Base-by-base conservation (phyloP, 2,113 vertebrate species). In the Shinisaurus crocodilurus region DNA sequence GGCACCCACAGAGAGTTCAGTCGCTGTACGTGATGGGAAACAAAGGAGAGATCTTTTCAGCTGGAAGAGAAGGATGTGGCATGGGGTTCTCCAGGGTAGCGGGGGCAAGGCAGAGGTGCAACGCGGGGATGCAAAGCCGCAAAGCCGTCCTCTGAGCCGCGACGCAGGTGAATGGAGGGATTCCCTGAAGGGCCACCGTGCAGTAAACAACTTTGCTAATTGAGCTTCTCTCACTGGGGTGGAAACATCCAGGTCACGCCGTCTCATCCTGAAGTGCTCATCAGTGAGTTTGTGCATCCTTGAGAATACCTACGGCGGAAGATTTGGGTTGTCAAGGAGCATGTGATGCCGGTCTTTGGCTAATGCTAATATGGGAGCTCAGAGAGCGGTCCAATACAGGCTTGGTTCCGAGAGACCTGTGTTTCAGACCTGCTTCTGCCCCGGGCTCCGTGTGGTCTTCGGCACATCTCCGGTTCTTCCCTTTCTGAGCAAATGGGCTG, bases 171-270 rank as follows among this genome's bases (percentile, higher is more conserved):
- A 0, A 9, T 60, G 18, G 79, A 84, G 79, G 60, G 70, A 43
- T 83, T 34, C 92, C 0, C 0, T 18, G 63, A 79, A 40, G 79
- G 37, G 80, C 70, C 25, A 27, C 0, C 1, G 8, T 45, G 37
- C 60, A 65, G 80, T 88, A 90, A 93, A 91, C 5, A 85, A 74
- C 81, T 27, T 15, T 32, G 3, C 18, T 84, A 76, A 77, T 80
- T 25, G 82, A 90, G 65, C 77, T 40, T 43, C 89, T 88, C 89
- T 83, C 34, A 3, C 0, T 74, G 81, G 79, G 81, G 2, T 84
- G 50, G 20, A 75, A 18, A 4, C 86, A 57, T 29, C 54, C 69
- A 88, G 43, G 89, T 76, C 90, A 74, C 5, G 43, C 29, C 32
- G 45, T 48, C 29, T 80, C 27, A 15, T 65, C 37, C 12, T 40